phyloP scores from a whole-genome alignment of 1,140 invertebrate species.

The Daktulosphaira vitifoliae region DNA sequence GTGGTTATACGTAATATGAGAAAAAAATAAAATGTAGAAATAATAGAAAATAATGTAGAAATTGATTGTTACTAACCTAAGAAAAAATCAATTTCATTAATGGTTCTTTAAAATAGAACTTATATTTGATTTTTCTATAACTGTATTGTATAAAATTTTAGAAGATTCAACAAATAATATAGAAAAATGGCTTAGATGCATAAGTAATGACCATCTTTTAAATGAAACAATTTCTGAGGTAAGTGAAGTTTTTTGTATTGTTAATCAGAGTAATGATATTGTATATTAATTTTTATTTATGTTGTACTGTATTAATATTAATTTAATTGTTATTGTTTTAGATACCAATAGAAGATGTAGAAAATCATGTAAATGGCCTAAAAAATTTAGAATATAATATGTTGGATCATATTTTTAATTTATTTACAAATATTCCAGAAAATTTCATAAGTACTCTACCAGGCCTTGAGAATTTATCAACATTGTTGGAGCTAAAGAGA shows the following conservation, averaged over 20 bases:
- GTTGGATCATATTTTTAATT: slow-evolving; percentile 9
- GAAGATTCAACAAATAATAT: neutral
- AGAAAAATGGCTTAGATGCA: slow-evolving; percentile 3
- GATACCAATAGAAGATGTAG: slow-evolving; percentile 7
- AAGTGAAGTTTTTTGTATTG: neutral
- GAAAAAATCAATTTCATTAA: too few relatives aligned
- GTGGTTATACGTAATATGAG: too few relatives aligned
- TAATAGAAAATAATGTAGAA: too few relatives aligned
- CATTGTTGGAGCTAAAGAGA: neutral
- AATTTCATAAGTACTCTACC: neutral
- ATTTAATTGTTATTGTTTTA: neutral
- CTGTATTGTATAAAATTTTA: neutral
- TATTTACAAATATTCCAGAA: slow-evolving; percentile 7
- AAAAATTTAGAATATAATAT: slow-evolving; percentile 16
- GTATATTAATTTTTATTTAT: too few relatives aligned
- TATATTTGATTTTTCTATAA: too few relatives aligned
- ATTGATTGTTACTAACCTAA: too few relatives aligned
- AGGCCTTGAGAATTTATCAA: slow-evolving; percentile 1
- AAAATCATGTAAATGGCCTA: slow-evolving; percentile 1
- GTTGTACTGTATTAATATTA: too few relatives aligned
- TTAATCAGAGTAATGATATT: too few relatives aligned
- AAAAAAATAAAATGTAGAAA: too few relatives aligned
- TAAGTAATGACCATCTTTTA: neutral
- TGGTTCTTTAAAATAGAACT: too few relatives aligned
- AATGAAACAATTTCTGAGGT: slow-evolving; percentile 8